These are phyloP conservation scores for Caprella mutica DNA, from an alignment of 2,888 invertebrate genomes.

Conservation along the genomic window DNA sequence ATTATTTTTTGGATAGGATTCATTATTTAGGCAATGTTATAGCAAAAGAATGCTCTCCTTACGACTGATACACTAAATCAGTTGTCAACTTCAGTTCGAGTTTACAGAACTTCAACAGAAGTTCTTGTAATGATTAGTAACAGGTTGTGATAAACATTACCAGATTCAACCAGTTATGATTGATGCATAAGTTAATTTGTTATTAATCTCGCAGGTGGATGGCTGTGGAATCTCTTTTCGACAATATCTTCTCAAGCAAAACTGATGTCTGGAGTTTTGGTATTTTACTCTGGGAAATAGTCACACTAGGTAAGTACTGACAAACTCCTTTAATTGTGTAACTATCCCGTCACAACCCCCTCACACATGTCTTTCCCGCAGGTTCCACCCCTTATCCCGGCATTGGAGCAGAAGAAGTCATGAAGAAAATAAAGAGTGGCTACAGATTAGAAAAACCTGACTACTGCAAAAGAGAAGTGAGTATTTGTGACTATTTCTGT, in stretches of 20 bases:
- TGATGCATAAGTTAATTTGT: background rate
- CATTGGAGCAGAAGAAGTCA: conserved; percentile 76
- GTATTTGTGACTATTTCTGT: background rate
- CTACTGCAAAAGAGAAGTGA: conserved; percentile 78
- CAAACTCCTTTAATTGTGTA: no score
- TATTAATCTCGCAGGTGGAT: conserved; percentile 61
- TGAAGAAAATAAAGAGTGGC: conserved; percentile 77
- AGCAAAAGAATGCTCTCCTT: no score
- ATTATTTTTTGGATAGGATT: no score
- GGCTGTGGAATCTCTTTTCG: conserved; percentile 88
- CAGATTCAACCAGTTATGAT: background rate
- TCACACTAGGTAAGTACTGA: conserved; percentile 58
- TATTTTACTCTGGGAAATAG: conserved; percentile 88
- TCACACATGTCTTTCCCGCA: background rate
- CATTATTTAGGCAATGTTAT: no score
- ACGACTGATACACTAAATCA: no score
- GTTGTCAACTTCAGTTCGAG: no score
- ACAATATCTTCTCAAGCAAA: conserved; percentile 84
- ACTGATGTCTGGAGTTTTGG: conserved; percentile 96
- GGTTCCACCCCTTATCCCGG: conserved; percentile 93
- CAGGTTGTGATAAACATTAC: no score
- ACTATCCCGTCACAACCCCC: background rate
- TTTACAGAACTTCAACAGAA: no score
- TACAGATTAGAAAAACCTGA: conserved; percentile 83
- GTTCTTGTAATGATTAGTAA: no score